Evolutionary conservation across 1,140 invertebrate species (phyloP).

Genomic region (Globodera ellingtonae): DNA sequence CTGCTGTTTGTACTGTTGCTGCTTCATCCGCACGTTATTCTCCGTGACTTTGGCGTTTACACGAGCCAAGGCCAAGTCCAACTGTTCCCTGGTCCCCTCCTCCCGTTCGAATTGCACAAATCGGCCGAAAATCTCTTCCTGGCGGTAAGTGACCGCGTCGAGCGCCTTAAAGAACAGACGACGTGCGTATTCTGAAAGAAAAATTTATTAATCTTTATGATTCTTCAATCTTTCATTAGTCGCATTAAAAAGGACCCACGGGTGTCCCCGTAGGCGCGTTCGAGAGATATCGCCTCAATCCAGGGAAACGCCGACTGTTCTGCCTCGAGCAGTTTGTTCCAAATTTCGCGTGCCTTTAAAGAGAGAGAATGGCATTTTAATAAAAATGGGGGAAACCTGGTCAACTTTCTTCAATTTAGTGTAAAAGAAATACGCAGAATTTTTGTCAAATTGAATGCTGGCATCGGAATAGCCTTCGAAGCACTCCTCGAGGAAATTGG

Average conservation of each 20-base stretch:
- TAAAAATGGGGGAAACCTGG: slow-evolving; percentile 27
- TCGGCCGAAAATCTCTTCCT: slow-evolving; percentile 36
- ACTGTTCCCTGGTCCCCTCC: slow-evolving; percentile 46
- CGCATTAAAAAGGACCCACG: neutral
- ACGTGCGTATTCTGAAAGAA: slow-evolving; percentile 37
- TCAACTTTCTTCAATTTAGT: slow-evolving; percentile 39
- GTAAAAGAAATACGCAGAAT: slow-evolving; percentile 51
- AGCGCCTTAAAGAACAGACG: slow-evolving; percentile 45
- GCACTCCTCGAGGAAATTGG: slow-evolving; percentile 23
- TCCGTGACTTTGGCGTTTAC: slow-evolving; percentile 38
- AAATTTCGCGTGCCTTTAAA: slow-evolving; percentile 49
- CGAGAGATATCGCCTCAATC: slow-evolving; percentile 46
- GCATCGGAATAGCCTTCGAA: slow-evolving; percentile 38
- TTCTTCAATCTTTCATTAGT: neutral
- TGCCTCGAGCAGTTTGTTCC: slow-evolving; percentile 28
- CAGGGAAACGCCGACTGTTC: slow-evolving; percentile 29
- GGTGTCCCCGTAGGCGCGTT: slow-evolving; percentile 44
- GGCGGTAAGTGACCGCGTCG: slow-evolving; percentile 48
- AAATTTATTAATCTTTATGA: too few species aligned
- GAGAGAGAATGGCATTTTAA: neutral
- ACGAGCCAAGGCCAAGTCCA: slow-evolving; percentile 47
- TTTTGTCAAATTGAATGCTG: slow-evolving; percentile 34
- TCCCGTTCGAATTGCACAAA: slow-evolving; percentile 55
- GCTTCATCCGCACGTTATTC: neutral
- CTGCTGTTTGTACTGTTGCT: slow-evolving; percentile 16